Conservation (phyloP, 2,113 vertebrate species). For the Leptocoma aspasia region DNA sequence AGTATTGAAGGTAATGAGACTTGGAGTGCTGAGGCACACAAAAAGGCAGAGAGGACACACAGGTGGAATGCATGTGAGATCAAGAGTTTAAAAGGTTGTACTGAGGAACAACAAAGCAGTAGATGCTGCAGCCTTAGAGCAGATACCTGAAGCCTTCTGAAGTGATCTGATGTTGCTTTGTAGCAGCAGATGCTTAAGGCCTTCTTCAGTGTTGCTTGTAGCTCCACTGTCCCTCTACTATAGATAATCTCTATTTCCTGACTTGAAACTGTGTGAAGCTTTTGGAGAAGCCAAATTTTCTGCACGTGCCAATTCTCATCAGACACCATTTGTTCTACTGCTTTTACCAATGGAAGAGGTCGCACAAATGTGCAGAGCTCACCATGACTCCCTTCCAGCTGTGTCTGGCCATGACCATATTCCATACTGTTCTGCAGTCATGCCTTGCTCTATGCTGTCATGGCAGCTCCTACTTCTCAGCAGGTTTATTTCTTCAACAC, state of each 20-base stretch:
- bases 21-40: no score
- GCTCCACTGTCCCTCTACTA: no score
- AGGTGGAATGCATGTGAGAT: no score
- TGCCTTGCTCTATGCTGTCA: not conserved
- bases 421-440: not conserved
- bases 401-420: rapidly evolving
- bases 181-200: no score
- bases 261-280: not conserved
- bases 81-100: no score
- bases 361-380: not conserved
- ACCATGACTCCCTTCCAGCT: not conserved
- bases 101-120: no score
- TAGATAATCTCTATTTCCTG: not conserved
- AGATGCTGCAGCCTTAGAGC: no score
- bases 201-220: no score
- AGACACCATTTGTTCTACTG: not conserved
- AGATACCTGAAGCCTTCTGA: no score
- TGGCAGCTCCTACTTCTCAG: not conserved
- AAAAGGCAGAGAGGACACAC: no score
- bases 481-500: not conserved
- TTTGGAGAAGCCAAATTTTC: not conserved
- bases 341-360: not conserved
- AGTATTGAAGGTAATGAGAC: no score
- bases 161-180: no score
- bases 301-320: not conserved